Evolutionary conservation across 2,888 invertebrate genomes (phyloP), one percentile per base, ranked within the genome.

Genomic region (Lithosia quadra): DNA sequence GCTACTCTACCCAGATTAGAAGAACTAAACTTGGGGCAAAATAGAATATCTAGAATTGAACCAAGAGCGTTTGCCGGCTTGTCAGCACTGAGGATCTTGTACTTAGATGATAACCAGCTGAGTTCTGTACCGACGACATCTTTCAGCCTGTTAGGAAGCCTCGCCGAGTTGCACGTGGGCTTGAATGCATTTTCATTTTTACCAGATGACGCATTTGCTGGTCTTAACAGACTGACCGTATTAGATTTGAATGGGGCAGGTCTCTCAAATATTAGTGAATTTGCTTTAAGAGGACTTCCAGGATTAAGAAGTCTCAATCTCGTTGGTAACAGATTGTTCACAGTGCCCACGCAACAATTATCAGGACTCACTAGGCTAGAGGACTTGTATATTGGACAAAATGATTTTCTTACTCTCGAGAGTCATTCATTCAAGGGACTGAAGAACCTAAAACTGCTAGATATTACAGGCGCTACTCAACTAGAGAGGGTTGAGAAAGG

Each of bases 81-180:
- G 65, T 94, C 96, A 7, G 96, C 97, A n/a, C 93, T 98, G 68
- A 95, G 98, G 73, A 97, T 98, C 24, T 92, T 98, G 18, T 98
- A 97, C 88, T 93, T 98, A 74, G 98, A 98, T 85, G 98, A 98
- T 87, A 98, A 98, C 88, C 97, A 97, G 72, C 89, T 98, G 73
- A 97, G 96, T 78, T 95, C 96, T 1, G 97, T 98, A 65, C 98
- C 98, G 22, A 97, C 97, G 1, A 91, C 96, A 22, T 96, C 97
- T 0, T 96, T 98, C 83, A 95, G 96, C 33, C 96, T 97, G 3
- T 91, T 98, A 81, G 97, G 97, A 68, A 97, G 97, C 79, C 94
- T 98, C 69, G 98, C 98, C 4, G 98, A 98, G 89, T 92, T 98
- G 15, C 98, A 97, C 85, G 96, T 98, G 56, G 98, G 98, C 15